Evolutionary conservation across 2,113 vertebrate species (phyloP), one percentile per base, ranked within the genome.

Genomic region (Willisornis vidua): DNA sequence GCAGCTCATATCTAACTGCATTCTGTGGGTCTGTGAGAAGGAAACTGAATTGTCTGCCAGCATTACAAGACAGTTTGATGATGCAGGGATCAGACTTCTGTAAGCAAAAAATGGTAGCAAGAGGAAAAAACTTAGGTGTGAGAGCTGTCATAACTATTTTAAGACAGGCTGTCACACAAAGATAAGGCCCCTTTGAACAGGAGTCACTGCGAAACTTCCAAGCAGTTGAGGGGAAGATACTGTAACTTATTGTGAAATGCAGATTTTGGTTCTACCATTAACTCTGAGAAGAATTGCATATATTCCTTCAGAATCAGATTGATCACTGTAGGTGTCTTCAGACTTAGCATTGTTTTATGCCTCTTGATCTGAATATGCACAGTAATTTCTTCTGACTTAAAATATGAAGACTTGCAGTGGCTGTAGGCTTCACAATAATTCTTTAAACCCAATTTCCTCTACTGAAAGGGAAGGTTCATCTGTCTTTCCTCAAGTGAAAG

Each of bases 381-480:
- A n/a, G 23, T 54, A 9, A 48, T 76, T 35, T 79, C n/a, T 75
- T 29, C 49, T 57, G 16, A 66, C 28, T 83, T 59, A 58, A 78
- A 78, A 39, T 67, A 13, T 11, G 19, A 82, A 54, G 76, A 58
- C 25, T 83, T 52, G 4, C 0, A 2, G 14, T 39, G n/a, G 6
- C 67, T 90, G 41, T 61, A 77, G 49, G 22, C 31, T 83, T 96
- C 55, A 58, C 31, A 49, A 26, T 49, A 54, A 52, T 66, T 89
- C 55, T 70, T 78, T 75, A 59, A 83, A 80, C 4, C 6, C 0
- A 0, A 2, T 68, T 58, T 65, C 3, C 6, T 57, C 26, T 83
- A 11, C 33, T 49, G 37, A 49, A 90, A 45, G n/a, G 41, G n/a
- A 77, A 66, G 18, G 5, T 88, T 16, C 0, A 0, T 65, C 54